Conservation (phyloP, 2,888 invertebrate genomes). For the Disparrhopalites patrizii region DNA sequence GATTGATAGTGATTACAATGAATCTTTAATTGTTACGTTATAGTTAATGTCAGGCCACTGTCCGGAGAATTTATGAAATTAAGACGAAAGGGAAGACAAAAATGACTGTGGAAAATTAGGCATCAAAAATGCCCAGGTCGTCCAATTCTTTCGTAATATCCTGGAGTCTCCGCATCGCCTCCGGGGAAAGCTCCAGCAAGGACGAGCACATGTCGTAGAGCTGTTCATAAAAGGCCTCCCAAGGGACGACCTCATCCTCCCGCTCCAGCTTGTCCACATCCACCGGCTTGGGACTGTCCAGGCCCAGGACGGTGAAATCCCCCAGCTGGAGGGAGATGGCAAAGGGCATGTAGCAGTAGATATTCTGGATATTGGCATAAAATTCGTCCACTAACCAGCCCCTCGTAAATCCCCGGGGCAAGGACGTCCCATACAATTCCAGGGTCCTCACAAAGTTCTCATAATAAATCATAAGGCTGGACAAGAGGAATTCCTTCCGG, state of each 20-base stretch:
- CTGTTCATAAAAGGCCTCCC: neutral
- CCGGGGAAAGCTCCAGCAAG: slow-evolving; percentile 26
- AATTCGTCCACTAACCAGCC: slow-evolving; percentile 34
- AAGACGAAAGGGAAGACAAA: too few relatives aligned
- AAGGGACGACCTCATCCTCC: neutral
- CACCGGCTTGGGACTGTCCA: neutral
- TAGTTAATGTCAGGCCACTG: too few relatives aligned
- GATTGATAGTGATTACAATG: too few relatives aligned
- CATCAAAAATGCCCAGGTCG: slow-evolving; percentile 27
- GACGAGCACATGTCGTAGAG: slow-evolving; percentile 11
- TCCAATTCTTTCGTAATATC: slow-evolving; percentile 32
- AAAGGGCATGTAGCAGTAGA: slow-evolving; percentile 29
- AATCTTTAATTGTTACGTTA: too few relatives aligned
- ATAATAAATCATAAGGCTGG: slow-evolving; percentile 30
- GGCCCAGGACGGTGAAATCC: slow-evolving; percentile 4
- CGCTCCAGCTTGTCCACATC: neutral
- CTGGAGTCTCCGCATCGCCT: slow-evolving; percentile 28
- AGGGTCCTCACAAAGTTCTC: slow-evolving; percentile 15
- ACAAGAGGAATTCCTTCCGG: slow-evolving; percentile 28
- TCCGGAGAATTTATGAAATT: too few relatives aligned
- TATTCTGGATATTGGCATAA: slow-evolving; percentile 25
- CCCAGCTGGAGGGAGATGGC: slow-evolving; percentile 38
- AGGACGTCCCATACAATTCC: neutral
- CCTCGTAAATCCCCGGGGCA: slow-evolving; percentile 19
- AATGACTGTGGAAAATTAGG: neutral